Percentiles rank a stretch among this genome's conserved stretches.
Evolutionary conservation across 1,140 invertebrate species (phyloP).

Genomic region (Platyscapa corneri): DNA sequence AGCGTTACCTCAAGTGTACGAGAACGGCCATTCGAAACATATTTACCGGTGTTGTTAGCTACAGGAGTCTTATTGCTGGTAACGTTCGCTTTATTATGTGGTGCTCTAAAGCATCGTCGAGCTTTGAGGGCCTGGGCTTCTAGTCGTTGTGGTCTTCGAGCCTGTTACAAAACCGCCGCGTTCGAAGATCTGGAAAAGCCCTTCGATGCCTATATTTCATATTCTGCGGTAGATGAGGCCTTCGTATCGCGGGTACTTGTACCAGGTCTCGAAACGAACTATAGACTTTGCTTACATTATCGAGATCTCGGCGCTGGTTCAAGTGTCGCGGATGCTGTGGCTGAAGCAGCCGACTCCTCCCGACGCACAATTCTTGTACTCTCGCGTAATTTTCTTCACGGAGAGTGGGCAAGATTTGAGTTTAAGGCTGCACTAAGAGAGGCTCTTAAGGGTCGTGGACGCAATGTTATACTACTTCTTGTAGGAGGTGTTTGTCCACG

Average conservation of each 20-base stretch:
- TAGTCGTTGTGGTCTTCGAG: constrained; percentile 87
- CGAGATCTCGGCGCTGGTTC: constrained; percentile 88
- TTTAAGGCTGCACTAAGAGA: constrained; percentile 94
- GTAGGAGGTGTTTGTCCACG: constrained; percentile 88
- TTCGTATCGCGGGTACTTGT: constrained; percentile 91
- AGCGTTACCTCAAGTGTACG: constrained; percentile 74
- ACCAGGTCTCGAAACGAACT: constrained; percentile 85
- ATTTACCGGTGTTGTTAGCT: constrained; percentile 84
- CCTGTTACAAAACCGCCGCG: constrained; percentile 86
- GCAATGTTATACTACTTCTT: constrained; percentile 89
- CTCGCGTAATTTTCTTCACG: constrained; percentile 93
- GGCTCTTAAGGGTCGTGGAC: constrained; percentile 87
- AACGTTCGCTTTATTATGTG: constrained; percentile 82
- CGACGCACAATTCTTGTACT: constrained; percentile 92
- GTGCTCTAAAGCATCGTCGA: constrained; percentile 86
- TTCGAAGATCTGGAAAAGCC: constrained; percentile 88
- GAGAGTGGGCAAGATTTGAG: constrained; percentile 95
- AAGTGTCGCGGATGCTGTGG: constrained; percentile 87
- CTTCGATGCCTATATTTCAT: constrained; percentile 93
- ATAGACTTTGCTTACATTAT: constrained; percentile 89
- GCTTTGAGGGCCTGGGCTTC: constrained; percentile 91
- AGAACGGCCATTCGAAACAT: constrained; percentile 85
- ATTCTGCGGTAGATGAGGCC: constrained; percentile 91
- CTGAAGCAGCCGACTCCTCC: constrained; percentile 92
- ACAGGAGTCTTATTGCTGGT: constrained; percentile 84